Evolutionary conservation across 2,888 invertebrate genomes (phyloP).

Genomic region (Deilephila porcellus): DNA sequence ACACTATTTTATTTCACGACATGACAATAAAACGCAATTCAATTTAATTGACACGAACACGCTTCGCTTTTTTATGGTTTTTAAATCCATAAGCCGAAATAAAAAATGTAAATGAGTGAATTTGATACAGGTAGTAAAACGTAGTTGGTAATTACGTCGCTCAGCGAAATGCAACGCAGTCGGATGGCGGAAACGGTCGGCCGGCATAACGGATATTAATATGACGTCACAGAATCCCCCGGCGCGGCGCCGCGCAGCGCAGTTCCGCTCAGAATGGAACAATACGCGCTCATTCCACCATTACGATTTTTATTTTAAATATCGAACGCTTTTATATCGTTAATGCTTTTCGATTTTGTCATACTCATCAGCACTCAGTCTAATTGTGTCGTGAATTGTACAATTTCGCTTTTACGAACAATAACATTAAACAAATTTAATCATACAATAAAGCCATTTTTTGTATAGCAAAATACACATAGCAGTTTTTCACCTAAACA

Average conservation of each 20-base stretch:
- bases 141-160: constrained; percentile 34
- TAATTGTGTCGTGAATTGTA: neutral
- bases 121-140: constrained; percentile 12
- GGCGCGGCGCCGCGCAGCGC: constrained; percentile 52
- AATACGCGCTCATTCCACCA: constrained; percentile 55
- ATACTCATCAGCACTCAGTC: neutral
- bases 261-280: constrained; percentile 64
- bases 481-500: too few relatives aligned
- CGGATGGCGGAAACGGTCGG: constrained; percentile 60
- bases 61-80: neutral
- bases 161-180: constrained; percentile 52
- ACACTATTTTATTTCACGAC: too few relatives aligned
- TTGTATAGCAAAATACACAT: too few relatives aligned
- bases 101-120: neutral
- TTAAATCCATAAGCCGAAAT: neutral
- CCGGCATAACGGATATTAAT: constrained; percentile 66
- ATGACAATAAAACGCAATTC: neutral
- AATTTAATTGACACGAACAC: neutral
- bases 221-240: constrained; percentile 69
- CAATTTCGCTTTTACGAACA: too few relatives aligned
- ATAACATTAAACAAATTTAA: too few relatives aligned
- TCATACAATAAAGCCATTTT: too few relatives aligned
- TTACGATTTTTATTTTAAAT: constrained; percentile 45
- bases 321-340: constrained; percentile 8
- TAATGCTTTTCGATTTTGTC: constrained; percentile 27